A percentile compares a stretch with the other conserved stretches of the same genome.
These are phyloP conservation scores for Marasmarcha lunaedactyla DNA, from an alignment of 2,888 invertebrate genomes.

Conservation along the genomic window DNA sequence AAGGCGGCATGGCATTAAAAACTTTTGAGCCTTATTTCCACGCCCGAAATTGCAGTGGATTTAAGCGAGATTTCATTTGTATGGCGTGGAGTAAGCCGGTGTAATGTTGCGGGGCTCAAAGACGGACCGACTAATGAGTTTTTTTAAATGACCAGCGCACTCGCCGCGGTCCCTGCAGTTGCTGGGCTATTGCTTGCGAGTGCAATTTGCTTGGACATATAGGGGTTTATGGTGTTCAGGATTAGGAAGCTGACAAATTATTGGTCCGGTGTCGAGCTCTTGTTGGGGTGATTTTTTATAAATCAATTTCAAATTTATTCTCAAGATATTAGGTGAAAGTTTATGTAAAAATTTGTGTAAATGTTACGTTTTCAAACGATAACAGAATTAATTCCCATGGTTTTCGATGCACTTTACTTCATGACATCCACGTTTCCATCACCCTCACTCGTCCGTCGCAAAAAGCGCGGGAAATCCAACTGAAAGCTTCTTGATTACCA, in stretches of 20 bases:
- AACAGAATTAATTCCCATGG: too few species aligned
- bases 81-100: constrained; percentile 65
- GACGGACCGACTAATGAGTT: constrained; percentile 68
- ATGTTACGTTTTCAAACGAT: too few species aligned
- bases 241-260: neutral
- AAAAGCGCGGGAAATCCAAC: constrained; percentile 53
- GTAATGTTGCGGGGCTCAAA: constrained; percentile 68
- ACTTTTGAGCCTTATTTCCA: constrained; percentile 63
- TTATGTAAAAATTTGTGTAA: too few species aligned
- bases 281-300: too few species aligned
- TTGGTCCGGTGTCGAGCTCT: too few species aligned
- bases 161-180: constrained; percentile 38
- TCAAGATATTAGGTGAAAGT: too few species aligned
- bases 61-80: constrained; percentile 70
- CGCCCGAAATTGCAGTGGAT: constrained; percentile 66
- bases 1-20: constrained; percentile 58
- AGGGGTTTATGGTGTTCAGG: constrained; percentile 14
- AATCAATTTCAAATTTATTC: too few species aligned
- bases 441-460: constrained; percentile 26
- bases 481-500: constrained; percentile 64
- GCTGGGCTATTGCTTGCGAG: constrained; percentile 17
- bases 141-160: constrained; percentile 60
- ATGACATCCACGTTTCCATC: neutral
- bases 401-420: neutral
- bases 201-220: constrained; percentile 17